Conservation (phyloP, 2,888 invertebrate genomes). For the Drepana falcataria region DNA sequence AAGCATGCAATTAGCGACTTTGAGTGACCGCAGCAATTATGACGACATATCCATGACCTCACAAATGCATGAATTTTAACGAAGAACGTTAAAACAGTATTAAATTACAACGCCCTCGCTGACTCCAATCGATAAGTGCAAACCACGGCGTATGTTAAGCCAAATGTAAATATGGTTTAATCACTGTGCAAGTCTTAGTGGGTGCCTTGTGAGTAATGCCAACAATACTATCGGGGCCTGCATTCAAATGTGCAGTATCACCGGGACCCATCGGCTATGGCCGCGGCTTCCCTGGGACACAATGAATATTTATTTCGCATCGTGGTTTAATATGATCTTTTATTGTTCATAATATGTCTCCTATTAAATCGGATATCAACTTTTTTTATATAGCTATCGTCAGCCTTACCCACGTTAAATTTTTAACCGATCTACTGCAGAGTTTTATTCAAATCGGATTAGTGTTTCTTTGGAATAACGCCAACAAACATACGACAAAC, state of each 20-base stretch:
- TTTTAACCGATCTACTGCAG: no score
- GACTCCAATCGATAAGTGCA: slow-evolving; percentile 64
- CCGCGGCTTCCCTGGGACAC: slow-evolving; percentile 43
- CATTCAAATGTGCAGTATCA: slow-evolving; percentile 69
- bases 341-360: slow-evolving; percentile 64
- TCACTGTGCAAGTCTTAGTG: slow-evolving; percentile 59
- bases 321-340: slow-evolving; percentile 40
- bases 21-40: no score
- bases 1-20: neutral
- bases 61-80: slow-evolving; percentile 10
- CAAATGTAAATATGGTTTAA: slow-evolving; percentile 68
- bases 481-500: no score
- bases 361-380: slow-evolving; percentile 28
- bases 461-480: no score
- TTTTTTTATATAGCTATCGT: slow-evolving; percentile 10
- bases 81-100: slow-evolving; percentile 12
- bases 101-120: slow-evolving; percentile 27
- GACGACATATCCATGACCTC: no score
- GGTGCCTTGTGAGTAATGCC: slow-evolving; percentile 36
- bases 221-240: slow-evolving; percentile 66
- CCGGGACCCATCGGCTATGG: slow-evolving; percentile 45
- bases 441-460: no score
- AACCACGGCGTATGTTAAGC: slow-evolving; percentile 73
- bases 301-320: slow-evolving; percentile 72
- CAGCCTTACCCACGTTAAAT: no score